Conservation (phyloP, 2,888 invertebrate species). For the Rotaria magnacalcarata region DNA sequence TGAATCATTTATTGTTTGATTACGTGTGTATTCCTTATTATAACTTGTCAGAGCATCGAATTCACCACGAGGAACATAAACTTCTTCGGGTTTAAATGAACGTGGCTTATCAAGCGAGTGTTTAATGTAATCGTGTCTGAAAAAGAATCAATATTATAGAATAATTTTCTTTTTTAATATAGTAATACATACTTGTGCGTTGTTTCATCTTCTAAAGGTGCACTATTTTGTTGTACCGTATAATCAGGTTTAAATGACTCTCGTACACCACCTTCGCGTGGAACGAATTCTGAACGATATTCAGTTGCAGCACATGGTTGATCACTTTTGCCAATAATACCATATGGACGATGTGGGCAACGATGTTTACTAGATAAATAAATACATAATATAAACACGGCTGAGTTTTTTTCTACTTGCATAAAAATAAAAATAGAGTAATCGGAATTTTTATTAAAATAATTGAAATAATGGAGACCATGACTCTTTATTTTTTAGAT, state of each 20-base stretch:
- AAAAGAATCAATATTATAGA: not conserved
- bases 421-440: no score
- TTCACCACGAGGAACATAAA: conserved; percentile 54
- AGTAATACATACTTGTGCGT: conserved; percentile 40
- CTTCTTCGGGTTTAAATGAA: conserved; percentile 51
- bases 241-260: conserved; percentile 43
- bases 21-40: conserved; percentile 45
- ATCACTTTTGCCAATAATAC: conserved; percentile 44
- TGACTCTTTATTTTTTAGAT: not conserved
- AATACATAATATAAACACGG: not conserved
- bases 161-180: no score
- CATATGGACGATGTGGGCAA: conserved; percentile 46
- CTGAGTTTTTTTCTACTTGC: not conserved
- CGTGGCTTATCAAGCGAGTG: conserved; percentile 50
- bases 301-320: conserved; percentile 45
- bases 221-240: conserved; percentile 27
- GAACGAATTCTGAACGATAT: conserved; percentile 40
- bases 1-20: not conserved
- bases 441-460: not conserved
- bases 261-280: conserved; percentile 29
- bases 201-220: conserved; percentile 44
- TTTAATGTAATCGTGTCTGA: conserved; percentile 44
- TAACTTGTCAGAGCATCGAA: conserved; percentile 55
- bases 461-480: not conserved
- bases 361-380: conserved; percentile 38